Percentiles rank a stretch among this genome's conserved stretches.
phyloP scores from a whole-genome alignment of 2,888 invertebrate species.

The Apamea sordens region DNA sequence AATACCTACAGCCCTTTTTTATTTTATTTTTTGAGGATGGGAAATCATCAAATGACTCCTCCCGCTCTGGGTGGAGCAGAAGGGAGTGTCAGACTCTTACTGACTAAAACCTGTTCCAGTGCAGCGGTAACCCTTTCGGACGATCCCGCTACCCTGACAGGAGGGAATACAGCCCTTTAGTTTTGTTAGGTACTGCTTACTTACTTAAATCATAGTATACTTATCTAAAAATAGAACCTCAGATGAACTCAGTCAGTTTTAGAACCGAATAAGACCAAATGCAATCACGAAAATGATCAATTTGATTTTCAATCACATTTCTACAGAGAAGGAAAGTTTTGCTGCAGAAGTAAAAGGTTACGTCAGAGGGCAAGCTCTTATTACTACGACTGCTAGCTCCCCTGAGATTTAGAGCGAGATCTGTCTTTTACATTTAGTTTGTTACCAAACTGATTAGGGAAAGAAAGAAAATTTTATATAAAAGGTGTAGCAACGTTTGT shows the following conservation, averaged over 20 bases:
- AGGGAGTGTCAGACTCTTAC: too few species aligned
- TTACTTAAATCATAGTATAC: neutral
- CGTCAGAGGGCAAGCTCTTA: slow-evolving; percentile 8
- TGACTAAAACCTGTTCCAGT: too few species aligned
- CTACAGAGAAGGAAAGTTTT: neutral
- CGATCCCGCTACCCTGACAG: too few species aligned
- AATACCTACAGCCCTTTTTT: neutral
- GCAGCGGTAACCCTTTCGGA: too few species aligned
- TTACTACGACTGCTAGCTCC: slow-evolving; percentile 23
- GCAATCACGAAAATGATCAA: slow-evolving; percentile 27
- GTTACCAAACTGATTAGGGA: slow-evolving; percentile 19
- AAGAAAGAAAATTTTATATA: neutral
- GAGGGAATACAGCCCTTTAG: neutral
- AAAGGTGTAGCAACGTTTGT: neutral
- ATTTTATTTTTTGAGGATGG: too few species aligned
- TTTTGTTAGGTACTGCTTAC: neutral
- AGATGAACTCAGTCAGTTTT: neutral
- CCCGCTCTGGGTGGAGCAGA: too few species aligned
- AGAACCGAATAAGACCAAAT: neutral
- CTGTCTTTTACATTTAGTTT: slow-evolving; percentile 16
- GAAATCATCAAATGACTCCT: too few species aligned
- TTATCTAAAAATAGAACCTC: neutral
- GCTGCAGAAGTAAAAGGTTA: neutral
- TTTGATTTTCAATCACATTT: slow-evolving; percentile 44
- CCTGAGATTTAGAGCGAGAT: slow-evolving; percentile 5